Conservation (phyloP, 2,888 invertebrate genomes). For the Zaprionus lineosus region DNA sequence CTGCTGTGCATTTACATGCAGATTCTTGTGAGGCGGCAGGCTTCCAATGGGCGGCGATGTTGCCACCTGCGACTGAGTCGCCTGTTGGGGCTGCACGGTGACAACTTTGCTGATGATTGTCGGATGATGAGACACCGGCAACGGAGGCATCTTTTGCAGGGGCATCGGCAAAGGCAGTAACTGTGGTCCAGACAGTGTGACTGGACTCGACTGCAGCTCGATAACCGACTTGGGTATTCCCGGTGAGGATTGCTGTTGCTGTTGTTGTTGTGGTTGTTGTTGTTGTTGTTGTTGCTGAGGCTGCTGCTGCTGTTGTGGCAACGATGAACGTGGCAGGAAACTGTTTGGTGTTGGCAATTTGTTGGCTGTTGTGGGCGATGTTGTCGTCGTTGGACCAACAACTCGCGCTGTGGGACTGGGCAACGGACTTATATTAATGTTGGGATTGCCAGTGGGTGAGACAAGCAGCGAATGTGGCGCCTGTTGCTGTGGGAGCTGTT, state of each 20-base stretch:
- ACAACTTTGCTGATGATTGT: slow-evolving; percentile 81
- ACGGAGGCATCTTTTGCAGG: slow-evolving; percentile 75
- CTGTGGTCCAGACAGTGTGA: slow-evolving; percentile 37
- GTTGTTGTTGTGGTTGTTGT: slow-evolving; percentile 52
- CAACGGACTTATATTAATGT: slow-evolving; percentile 73
- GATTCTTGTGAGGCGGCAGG: slow-evolving; percentile 58
- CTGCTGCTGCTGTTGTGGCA: slow-evolving; percentile 69
- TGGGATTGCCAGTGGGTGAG: slow-evolving; percentile 50
- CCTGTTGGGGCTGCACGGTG: slow-evolving; percentile 79
- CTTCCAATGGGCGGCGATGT: slow-evolving; percentile 55
- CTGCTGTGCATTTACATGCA: slow-evolving; percentile 57
- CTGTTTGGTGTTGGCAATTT: slow-evolving; percentile 52
- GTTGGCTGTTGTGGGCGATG: slow-evolving; percentile 65
- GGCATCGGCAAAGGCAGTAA: slow-evolving; percentile 69
- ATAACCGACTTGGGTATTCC: slow-evolving; percentile 81
- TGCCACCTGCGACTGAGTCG: slow-evolving; percentile 68
- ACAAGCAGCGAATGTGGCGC: slow-evolving; percentile 50
- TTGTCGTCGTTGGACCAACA: slow-evolving; percentile 70
- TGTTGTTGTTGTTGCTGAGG: slow-evolving; percentile 41
- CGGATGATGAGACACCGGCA: slow-evolving; percentile 71
- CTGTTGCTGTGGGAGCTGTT: slow-evolving; percentile 44
- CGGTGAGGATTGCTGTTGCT: slow-evolving; percentile 43
- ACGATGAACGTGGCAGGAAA: slow-evolving; percentile 53
- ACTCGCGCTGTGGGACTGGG: slow-evolving; percentile 79
- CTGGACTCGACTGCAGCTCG: slow-evolving; percentile 51